Evolutionary conservation across 2,888 invertebrate genomes (phyloP).

Genomic region (Rhagium mordax): DNA sequence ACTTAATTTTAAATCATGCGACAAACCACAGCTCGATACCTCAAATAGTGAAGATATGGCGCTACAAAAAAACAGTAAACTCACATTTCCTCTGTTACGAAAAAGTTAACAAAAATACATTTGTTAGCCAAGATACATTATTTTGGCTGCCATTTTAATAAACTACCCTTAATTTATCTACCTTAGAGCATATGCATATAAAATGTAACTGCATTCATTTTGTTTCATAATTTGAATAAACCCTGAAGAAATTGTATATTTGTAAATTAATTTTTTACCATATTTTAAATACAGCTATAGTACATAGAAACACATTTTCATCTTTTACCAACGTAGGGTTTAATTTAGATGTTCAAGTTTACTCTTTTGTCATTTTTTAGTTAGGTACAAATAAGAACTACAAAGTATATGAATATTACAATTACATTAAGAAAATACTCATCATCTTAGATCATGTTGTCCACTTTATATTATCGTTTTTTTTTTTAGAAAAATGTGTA

Average conservation of each 20-base stretch:
- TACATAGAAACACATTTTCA: neutral
- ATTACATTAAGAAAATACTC: no score
- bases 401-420: no score
- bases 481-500: neutral
- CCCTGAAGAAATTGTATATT: constrained; percentile 2
- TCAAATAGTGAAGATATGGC: no score
- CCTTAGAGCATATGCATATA: neutral
- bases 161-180: neutral
- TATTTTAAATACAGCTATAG: neutral
- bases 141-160: neutral
- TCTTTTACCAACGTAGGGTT: neutral
- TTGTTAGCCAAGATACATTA: no score
- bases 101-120: no score
- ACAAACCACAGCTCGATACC: no score
- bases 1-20: no score
- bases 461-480: neutral
- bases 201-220: neutral
- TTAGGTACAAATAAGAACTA: no score
- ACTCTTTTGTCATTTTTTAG: neutral
- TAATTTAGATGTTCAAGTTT: neutral
- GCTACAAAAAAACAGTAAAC: no score
- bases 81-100: no score
- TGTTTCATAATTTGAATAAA: neutral
- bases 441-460: neutral
- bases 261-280: constrained; percentile 6